Evolutionary conservation across 2,797 vertebrate species (phyloP), one percentile per base, ranked within the genome.

Genomic region (Alca torda): DNA sequence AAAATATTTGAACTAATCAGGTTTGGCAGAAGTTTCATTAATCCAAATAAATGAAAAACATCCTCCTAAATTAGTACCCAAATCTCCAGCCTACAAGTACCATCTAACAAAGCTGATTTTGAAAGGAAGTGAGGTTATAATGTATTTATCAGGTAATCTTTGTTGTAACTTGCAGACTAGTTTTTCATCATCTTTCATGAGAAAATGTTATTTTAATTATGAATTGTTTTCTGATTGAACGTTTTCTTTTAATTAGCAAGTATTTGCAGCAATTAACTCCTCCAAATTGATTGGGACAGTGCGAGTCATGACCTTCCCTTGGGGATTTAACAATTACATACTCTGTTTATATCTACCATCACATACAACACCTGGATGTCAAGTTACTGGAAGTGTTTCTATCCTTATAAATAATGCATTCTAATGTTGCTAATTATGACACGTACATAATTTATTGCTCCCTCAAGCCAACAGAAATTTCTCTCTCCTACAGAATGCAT

Each of bases 321-420:
- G 41, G 21, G 57, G 24, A 54, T 75, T 77, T 77, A 70, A 35
- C 39, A 74, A 43, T 50, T 87, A 14, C 30, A 39, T 65, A 75
- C 31, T 87, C 48, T 7, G 0, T 77, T 74, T 50, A 10, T 50
- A 76, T 64, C 33, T 10, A 69, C 35, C 80, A 72, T 57, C 69
- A 78, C 51, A 73, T 20, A 8, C 19, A 91, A 64, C 87, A 96
- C 73, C 89, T 96, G 76, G 26, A 75, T 73, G 46, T 48, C 63
- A 86, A 59, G 30, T 51, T 73, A 41, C 17, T 94, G 26, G 16
- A 81, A 93, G 28, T 26, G 16, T 60, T 89, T 85, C 37, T 39
- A n/a, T 20, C 72, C 64, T 72, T 59, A 94, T 90, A 88, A 95
- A 96, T 93, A 94, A 91, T 86, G 64, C 41, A 81, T 48, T 46